These are phyloP conservation scores for Sycobia sp. DNA, from an alignment of 1,140 invertebrate genomes.

Conservation along the genomic window DNA sequence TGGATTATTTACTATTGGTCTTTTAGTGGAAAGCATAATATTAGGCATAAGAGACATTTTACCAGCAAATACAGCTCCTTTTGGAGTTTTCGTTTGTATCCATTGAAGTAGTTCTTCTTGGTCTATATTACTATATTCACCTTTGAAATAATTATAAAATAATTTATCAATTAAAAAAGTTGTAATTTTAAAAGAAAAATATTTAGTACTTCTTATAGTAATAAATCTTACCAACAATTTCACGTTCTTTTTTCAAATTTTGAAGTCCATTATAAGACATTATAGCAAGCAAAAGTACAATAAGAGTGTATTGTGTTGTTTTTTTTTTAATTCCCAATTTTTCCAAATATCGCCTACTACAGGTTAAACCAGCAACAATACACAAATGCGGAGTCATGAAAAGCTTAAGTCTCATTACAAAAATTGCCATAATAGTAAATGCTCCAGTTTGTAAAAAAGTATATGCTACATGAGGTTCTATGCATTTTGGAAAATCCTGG, in stretches of 20 bases:
- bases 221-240: slow-evolving; percentile 46
- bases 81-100: slow-evolving; percentile 69
- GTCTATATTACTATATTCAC: slow-evolving; percentile 73
- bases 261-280: slow-evolving; percentile 55
- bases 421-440: slow-evolving; percentile 74
- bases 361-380: slow-evolving; percentile 69
- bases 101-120: slow-evolving; percentile 79
- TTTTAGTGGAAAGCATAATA: slow-evolving; percentile 74
- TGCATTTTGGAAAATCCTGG: slow-evolving; percentile 45
- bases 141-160: slow-evolving; percentile 50
- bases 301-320: slow-evolving; percentile 38
- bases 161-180: slow-evolving; percentile 9
- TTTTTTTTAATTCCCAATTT: slow-evolving; percentile 52
- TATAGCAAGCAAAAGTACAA: slow-evolving; percentile 46
- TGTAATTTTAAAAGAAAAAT: neutral
- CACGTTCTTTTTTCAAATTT: slow-evolving; percentile 47
- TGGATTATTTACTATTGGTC: slow-evolving; percentile 84
- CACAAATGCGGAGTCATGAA: slow-evolving; percentile 84
- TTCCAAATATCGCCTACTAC: slow-evolving; percentile 56
- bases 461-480: slow-evolving; percentile 72
- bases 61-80: slow-evolving; percentile 76
- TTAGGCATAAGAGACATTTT: slow-evolving; percentile 86
- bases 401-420: slow-evolving; percentile 85
- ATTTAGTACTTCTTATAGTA: neutral
- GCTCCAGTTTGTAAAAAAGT: slow-evolving; percentile 71